Percentiles rank a stretch among this genome's conserved stretches.
Evolutionary conservation across 2,888 invertebrate genomes (phyloP).

Genomic region (Apamea crenata): DNA sequence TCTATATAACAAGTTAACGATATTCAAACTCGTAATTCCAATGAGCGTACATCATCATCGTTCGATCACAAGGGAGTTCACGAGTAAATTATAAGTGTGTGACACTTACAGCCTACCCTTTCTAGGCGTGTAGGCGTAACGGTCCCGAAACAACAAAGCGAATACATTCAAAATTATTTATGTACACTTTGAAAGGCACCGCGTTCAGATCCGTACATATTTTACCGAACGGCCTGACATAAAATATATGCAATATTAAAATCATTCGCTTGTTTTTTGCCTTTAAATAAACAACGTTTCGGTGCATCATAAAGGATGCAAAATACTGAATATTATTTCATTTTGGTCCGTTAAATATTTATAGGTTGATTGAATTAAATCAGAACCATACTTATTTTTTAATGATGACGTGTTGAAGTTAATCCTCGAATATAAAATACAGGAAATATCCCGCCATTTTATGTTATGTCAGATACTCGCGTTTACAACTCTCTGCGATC

Average conservation of each 20-base stretch:
- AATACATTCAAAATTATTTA: slow-evolving; percentile 55
- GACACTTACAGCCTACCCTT: slow-evolving; percentile 15
- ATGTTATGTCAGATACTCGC: background rate
- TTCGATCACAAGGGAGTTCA: background rate
- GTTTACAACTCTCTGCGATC: background rate
- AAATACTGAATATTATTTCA: slow-evolving; percentile 33
- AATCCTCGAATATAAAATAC: slow-evolving; percentile 22
- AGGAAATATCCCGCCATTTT: background rate
- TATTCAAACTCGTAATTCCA: background rate
- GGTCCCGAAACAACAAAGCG: slow-evolving; percentile 43
- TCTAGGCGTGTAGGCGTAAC: slow-evolving; percentile 14
- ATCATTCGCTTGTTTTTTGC: slow-evolving; percentile 36
- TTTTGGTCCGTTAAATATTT: slow-evolving; percentile 36
- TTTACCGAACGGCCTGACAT: slow-evolving; percentile 47
- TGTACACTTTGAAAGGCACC: slow-evolving; percentile 58
- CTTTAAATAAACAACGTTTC: slow-evolving; percentile 44
- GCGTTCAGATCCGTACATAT: slow-evolving; percentile 50
- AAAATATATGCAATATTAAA: slow-evolving; percentile 58
- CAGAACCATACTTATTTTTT: slow-evolving; percentile 23
- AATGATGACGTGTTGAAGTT: slow-evolving; percentile 36
- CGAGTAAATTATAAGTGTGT: slow-evolving; percentile 17
- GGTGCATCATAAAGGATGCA: slow-evolving; percentile 43
- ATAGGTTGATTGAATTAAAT: slow-evolving; percentile 15
- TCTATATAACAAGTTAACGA: background rate
- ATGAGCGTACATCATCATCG: background rate